Base-by-base conservation (phyloP, 1,140 invertebrate genomes). In the Adelges cooleyi region DNA sequence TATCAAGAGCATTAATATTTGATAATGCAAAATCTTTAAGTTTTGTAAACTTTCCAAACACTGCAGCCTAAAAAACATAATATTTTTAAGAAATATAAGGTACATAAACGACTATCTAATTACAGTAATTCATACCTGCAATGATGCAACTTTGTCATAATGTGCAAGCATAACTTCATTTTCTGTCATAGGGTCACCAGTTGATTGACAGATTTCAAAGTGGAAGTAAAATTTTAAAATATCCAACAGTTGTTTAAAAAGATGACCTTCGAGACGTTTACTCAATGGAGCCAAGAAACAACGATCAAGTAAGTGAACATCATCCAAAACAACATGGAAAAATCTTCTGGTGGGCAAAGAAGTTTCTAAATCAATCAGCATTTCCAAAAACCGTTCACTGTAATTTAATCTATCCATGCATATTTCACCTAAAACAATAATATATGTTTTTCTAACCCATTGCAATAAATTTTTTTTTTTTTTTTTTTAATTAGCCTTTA, bases 201-300 rank as follows among this genome's bases (percentile, higher is more conserved):
- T 92, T 70, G 92, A 86, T 74, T 99, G 95, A 75, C 92, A 95
- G 66, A 99, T 98, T 77, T 99, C 97, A 79, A 99, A 99, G 67
- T 89, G 81, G 0, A 90, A 85, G 76, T 99, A 99, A 72, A 98
- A 97, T 74, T 94, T 94, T 11, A 99, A 76, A 85, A 95, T 95
- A 68, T 96, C 89, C 69, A 99, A 74, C 3, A 99, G 77, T 86
- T 98, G 62, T 33, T 80, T 79, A 75, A 98, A 99, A 1, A 99
- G 79, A 72, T 89, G 87, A 40, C 95, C 95, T 73, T 98, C 94
- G 9, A 81, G 77, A 68, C 91, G 78, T 62, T 82, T 77, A 15
- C 82, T 72, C 11, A 98, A 78, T 67, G 83, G 79, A 4, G 91
- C 89, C 44, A 98, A 75, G 69, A 87, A 83, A 73, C 92, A 95